Evolutionary conservation across 2,888 invertebrate species (phyloP), one percentile per base, ranked within the genome.

Genomic region (Stenchaetothrips biformis): DNA sequence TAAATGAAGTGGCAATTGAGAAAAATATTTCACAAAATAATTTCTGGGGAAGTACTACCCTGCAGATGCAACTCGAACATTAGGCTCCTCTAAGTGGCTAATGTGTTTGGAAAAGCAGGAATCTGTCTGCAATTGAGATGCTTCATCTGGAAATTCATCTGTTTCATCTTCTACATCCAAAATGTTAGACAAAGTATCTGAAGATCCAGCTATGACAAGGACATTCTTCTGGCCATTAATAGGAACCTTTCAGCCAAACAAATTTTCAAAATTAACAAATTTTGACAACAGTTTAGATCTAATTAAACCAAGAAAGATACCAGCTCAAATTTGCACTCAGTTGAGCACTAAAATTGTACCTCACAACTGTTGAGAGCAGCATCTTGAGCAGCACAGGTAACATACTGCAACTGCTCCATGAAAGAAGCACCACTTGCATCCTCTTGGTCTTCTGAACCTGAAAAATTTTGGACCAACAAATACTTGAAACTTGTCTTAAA

Each of bases 91-190:
- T 11, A 74, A 74, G 25, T 25, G 67, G 25, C 11, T 74, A 11
- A 74, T 25, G 25, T 74, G 67, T 74, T 21, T 74, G 9, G 25
- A 11, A 74, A 74, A 11, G 25, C 67, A 74, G 67, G 67, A n/a
- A 25, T 74, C 67, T 25, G 67, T 25, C 25, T 74, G 67, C 25
- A 74, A 11, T 25, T 21, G 67, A 11, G 21, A 25, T 21, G 67
- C 67, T 21, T 74, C 67, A n/a, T 74, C 67, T 74, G 67, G 67
- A 11, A 74, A 74, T 11, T 21, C 25, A 74, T 74, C 67, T 7
- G 67, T 74, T 74, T 74, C 67, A 74, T 74, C 67, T 74, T 74
- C 67, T 3, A 74, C 67, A 21, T 74, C 67, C 21, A 11, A 25
- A 74, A 74, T n/a, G 25, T 74, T 74, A 11, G 67, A 74, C 25